Evolutionary conservation across 2,113 vertebrate genomes (phyloP).

Genomic region (Delphinus delphis): DNA sequence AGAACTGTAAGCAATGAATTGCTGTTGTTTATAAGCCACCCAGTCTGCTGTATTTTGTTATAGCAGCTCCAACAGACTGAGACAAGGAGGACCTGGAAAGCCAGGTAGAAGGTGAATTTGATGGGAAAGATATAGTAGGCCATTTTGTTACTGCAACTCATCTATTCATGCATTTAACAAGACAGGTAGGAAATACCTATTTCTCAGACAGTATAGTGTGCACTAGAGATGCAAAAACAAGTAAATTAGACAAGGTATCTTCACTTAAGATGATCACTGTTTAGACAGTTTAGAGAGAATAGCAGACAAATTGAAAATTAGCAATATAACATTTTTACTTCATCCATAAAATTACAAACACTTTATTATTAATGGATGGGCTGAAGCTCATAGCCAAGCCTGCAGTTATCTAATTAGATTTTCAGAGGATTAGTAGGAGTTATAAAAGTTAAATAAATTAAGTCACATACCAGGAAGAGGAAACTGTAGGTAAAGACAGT

Average conservation of each 20-base stretch:
- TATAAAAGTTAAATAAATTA: neutral
- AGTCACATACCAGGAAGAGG: neutral
- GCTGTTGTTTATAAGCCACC: neutral
- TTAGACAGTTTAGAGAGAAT: neutral
- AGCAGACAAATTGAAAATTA: neutral
- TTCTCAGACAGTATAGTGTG: neutral
- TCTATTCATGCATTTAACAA: neutral
- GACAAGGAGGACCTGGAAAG: neutral
- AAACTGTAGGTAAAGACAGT: neutral
- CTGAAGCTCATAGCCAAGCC: neutral
- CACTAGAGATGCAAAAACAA: neutral
- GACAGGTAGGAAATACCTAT: neutral
- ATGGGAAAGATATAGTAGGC: neutral
- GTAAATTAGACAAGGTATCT: neutral
- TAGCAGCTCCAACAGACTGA: neutral
- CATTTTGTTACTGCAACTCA: neutral
- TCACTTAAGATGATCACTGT: neutral
- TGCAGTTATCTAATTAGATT: neutral
- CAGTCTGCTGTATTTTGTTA: neutral
- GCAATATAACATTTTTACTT: neutral
- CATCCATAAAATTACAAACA: neutral
- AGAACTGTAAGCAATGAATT: neutral
- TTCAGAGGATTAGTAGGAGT: neutral
- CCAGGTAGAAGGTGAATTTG: neutral
- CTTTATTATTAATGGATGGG: neutral